Conservation (phyloP, 2,888 invertebrate genomes). For the Eledone cirrhosa region DNA sequence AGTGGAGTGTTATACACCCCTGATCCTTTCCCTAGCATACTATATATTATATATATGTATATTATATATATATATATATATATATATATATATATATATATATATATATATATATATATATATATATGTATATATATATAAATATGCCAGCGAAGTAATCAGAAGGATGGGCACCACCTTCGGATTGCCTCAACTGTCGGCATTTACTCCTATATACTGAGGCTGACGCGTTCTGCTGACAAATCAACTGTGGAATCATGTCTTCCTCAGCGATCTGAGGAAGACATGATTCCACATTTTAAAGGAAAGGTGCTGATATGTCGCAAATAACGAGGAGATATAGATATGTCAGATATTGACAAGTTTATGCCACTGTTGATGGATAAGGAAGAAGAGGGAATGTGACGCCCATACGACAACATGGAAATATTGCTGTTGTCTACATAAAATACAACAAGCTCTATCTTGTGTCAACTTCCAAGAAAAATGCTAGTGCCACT, state of each 20-base stretch:
- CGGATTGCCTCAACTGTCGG: too few species aligned
- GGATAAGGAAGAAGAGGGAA: slow-evolving; percentile 98
- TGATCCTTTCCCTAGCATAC: too few species aligned
- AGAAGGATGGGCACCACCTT: too few species aligned
- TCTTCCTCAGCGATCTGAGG: slow-evolving; percentile 96
- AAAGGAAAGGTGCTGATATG: slow-evolving; percentile 98
- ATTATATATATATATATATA: too few species aligned
- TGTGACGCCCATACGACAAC: slow-evolving; percentile 89
- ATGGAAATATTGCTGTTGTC: slow-evolving; percentile 88
- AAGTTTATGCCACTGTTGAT: slow-evolving; percentile 97
- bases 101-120: too few species aligned
- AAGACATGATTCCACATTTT: slow-evolving; percentile 91
- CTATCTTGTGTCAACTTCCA: slow-evolving; percentile 93
- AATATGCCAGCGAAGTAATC: too few species aligned
- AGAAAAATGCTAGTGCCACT: slow-evolving; percentile 96
- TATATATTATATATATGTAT: too few species aligned
- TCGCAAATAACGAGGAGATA: slow-evolving; percentile 96
- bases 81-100: too few species aligned
- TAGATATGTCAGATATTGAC: slow-evolving; percentile 94
- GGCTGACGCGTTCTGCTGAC: too few species aligned
- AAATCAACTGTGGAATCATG: slow-evolving; percentile 72
- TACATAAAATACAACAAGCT: slow-evolving; percentile 98
- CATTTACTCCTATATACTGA: too few species aligned
- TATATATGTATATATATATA: too few species aligned
- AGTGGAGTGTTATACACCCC: too few species aligned